Evolutionary conservation across 2,888 invertebrate genomes (phyloP).

Genomic region (Xylota sylvarum): DNA sequence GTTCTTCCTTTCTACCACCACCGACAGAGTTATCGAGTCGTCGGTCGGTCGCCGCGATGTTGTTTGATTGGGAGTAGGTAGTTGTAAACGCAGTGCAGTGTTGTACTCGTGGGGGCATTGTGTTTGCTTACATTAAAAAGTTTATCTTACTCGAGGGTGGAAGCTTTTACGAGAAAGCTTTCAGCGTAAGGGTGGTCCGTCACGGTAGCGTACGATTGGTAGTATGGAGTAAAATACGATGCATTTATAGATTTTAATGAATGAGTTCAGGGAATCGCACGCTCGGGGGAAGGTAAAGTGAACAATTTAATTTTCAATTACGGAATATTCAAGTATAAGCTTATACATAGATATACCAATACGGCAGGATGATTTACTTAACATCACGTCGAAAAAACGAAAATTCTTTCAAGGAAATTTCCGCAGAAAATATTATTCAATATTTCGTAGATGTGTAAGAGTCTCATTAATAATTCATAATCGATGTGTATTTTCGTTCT

Average conservation of each 20-base stretch:
- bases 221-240: slow-evolving; percentile 40
- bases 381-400: background rate
- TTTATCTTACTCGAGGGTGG: slow-evolving; percentile 33
- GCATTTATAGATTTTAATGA: slow-evolving; percentile 57
- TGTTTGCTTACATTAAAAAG: slow-evolving; percentile 44
- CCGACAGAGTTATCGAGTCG: background rate
- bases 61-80: slow-evolving; percentile 32
- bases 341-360: background rate
- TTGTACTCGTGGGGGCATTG: background rate
- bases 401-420: background rate
- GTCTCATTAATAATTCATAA: slow-evolving; percentile 16
- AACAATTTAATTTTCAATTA: slow-evolving; percentile 34
- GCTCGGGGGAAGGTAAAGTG: background rate
- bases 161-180: slow-evolving; percentile 75
- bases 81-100: background rate
- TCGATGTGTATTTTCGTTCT: slow-evolving; percentile 13
- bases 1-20: slow-evolving; percentile 37
- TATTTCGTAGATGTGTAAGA: background rate
- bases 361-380: too few relatives aligned
- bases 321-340: background rate
- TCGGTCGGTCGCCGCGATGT: slow-evolving; percentile 11
- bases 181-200: slow-evolving; percentile 16
- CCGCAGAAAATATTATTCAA: background rate
- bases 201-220: slow-evolving; percentile 32
- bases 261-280: slow-evolving; percentile 32